Percentiles rank a stretch among this genome's conserved stretches.
These are phyloP conservation scores for Sesia bembeciformis DNA, from an alignment of 2,888 invertebrate genomes.

Conservation along the genomic window DNA sequence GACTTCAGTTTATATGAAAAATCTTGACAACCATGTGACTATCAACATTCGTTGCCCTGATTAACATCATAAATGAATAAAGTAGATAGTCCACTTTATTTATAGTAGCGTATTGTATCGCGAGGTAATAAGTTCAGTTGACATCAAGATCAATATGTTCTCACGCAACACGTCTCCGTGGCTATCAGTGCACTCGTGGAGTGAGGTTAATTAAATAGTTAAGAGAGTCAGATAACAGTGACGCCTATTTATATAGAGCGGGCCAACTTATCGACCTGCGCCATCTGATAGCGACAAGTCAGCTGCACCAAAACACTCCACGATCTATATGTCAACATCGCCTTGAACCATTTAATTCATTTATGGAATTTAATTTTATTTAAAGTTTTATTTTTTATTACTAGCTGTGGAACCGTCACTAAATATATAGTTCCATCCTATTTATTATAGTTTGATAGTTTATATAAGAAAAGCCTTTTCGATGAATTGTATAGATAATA, in stretches of 20 bases:
- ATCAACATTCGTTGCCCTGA: no score
- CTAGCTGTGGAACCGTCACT: no score
- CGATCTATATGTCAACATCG: no score
- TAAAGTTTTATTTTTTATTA: no score
- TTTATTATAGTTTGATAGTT: no score
- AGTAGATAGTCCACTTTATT: background rate
- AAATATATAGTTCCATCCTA: no score
- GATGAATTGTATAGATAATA: no score
- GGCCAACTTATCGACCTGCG: slow-evolving; percentile 51
- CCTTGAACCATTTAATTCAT: no score
- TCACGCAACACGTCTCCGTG: slow-evolving; percentile 44
- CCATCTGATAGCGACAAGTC: slow-evolving; percentile 42
- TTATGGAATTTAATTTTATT: no score
- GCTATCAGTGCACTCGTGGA: slow-evolving; percentile 52
- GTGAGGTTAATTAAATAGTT: slow-evolving; percentile 68
- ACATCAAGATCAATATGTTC: slow-evolving; percentile 24
- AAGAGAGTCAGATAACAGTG: slow-evolving; percentile 48
- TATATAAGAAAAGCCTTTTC: no score
- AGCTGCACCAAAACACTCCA: background rate
- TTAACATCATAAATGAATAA: background rate
- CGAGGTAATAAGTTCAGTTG: slow-evolving; percentile 1
- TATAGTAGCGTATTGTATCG: background rate
- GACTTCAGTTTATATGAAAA: no score
- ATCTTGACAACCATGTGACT: no score
- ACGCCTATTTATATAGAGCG: slow-evolving; percentile 51